Base-by-base conservation (phyloP, 2,888 invertebrate genomes). In the Labia minor region DNA sequence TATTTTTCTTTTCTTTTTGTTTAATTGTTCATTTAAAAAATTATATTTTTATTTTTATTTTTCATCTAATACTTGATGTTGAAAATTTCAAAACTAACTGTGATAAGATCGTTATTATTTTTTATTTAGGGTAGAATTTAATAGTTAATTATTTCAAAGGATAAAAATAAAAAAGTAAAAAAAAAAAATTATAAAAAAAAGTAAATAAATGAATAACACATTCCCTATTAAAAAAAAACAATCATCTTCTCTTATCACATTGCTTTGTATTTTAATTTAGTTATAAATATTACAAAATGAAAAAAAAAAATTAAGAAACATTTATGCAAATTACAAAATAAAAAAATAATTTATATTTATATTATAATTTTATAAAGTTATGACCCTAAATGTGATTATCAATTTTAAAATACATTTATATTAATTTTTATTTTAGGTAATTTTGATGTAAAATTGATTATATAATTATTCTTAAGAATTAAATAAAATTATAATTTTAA, bases 71-170 rank as follows among this genome's bases (percentile, higher is more conserved):
- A 33, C 33, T n/a, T 16, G 49, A 49, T 49, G n/a, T 49, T 49
- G 49, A 49, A 49, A 49, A n/a, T 49, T 49, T 49, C 49, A 49
- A 49, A 49, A 49, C 49, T 49, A 49, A 49, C 49, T 49, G 49
- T 49, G 49, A 49, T 49, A 49, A 49, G 49, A 49, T 49, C 49
- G 49, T 49, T 49, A 49, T 10, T 49, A 6, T 26, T 26, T 26
- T 49, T 49, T 10, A 10, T 49, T 49, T 49, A 49, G 49, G 26
- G 49, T 49, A 49, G 49, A 49, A 49, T 49, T 49, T 10, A 49
- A 49, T 49, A 49, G 49, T 49, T 49, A 49, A 49, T 49, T 49
- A 49, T 49, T 49, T 49, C 8, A 49, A 49, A 49, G 14, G 14
- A 49, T n/a, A 49, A 33, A 33, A 33, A 33, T 8, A 33, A 33